These are phyloP conservation scores for Mythimna vitellina DNA, from an alignment of 2,888 invertebrate genomes.

Conservation along the genomic window DNA sequence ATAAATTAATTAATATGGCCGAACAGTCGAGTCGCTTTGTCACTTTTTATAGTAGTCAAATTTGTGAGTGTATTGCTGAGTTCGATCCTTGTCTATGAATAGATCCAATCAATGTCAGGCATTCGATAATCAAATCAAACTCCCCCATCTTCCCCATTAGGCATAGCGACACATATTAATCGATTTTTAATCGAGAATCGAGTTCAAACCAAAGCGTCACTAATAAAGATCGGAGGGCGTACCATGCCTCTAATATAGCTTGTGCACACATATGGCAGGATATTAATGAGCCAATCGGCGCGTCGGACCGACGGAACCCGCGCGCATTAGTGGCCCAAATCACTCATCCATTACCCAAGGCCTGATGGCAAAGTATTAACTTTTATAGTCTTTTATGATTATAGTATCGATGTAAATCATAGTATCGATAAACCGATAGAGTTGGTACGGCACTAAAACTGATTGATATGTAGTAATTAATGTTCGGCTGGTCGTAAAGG, in stretches of 20 bases:
- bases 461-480: constrained; percentile 62
- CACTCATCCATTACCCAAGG: constrained; percentile 78
- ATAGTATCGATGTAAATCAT: constrained; percentile 52
- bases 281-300: constrained; percentile 85
- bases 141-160: constrained; percentile 11
- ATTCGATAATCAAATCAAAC: constrained; percentile 15
- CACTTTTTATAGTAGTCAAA: too few relatives aligned
- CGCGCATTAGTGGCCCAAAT: constrained; percentile 74
- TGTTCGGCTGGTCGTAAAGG: constrained; percentile 45
- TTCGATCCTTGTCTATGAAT: background rate
- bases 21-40: too few relatives aligned
- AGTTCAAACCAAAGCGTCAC: constrained; percentile 63
- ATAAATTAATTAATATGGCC: too few relatives aligned
- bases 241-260: constrained; percentile 67
- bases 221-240: constrained; percentile 72
- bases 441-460: constrained; percentile 53
- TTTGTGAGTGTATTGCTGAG: background rate
- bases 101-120: background rate
- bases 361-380: constrained; percentile 70
- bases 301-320: constrained; percentile 72
- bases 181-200: constrained; percentile 71
- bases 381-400: constrained; percentile 68
- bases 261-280: constrained; percentile 78
- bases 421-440: constrained; percentile 44
- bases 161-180: constrained; percentile 68